phyloP scores from a whole-genome alignment of 2,797 vertebrate genomes.

The Thripadectes ignobilis region DNA sequence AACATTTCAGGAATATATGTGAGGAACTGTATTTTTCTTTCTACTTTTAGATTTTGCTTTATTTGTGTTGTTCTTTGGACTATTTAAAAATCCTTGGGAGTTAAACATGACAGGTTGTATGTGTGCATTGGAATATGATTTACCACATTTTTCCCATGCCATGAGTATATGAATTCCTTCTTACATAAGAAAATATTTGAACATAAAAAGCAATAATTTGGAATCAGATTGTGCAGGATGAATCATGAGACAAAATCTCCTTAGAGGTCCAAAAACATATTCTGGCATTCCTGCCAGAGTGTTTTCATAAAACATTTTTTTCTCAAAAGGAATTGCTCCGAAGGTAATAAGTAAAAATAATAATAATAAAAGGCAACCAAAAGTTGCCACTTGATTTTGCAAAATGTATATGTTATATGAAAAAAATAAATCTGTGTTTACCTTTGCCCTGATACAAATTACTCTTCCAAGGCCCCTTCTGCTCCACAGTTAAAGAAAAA shows the following conservation, averaged over 20 bases:
- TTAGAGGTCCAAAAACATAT: conserved; percentile 42
- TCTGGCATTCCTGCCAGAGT: conserved; percentile 29
- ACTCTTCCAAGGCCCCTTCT: background rate
- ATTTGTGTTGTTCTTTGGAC: conserved; percentile 45
- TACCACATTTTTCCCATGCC: conserved; percentile 51
- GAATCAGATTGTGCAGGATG: conserved; percentile 49
- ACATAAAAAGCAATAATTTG: conserved; percentile 59
- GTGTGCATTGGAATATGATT: conserved; percentile 49
- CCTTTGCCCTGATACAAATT: background rate
- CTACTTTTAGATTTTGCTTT: conserved; percentile 36
- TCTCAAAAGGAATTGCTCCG: conserved; percentile 36
- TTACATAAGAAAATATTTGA: conserved; percentile 68
- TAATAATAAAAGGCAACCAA: background rate
- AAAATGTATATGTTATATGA: background rate
- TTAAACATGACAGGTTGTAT: conserved; percentile 36
- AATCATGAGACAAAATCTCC: conserved; percentile 58
- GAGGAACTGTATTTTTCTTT: conserved; percentile 9
- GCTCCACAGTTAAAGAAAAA: background rate
- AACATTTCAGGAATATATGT: background rate
- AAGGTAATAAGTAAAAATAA: background rate
- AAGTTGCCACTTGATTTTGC: background rate
- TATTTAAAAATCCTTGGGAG: conserved; percentile 51
- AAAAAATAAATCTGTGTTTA: background rate
- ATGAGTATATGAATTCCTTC: conserved; percentile 48
- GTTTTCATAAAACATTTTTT: conserved; percentile 57